phyloP scores from a whole-genome alignment of 2,797 vertebrate species.

The Micrastur ruficollis region DNA sequence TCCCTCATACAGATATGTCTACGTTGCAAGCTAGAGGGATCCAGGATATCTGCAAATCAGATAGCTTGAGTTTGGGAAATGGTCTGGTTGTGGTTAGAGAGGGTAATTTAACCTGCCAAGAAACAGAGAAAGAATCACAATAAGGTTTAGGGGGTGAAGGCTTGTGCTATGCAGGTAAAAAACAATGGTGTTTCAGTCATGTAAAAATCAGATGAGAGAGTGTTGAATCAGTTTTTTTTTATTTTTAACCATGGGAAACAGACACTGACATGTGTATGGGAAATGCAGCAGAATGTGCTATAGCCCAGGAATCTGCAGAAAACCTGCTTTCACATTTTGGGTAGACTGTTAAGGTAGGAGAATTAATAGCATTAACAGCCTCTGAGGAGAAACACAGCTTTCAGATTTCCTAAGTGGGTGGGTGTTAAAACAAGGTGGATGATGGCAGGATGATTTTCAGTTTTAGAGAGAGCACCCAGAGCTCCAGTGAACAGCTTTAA shows the following conservation, averaged over 20 bases:
- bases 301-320: constrained; percentile 14
- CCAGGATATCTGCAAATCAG: background rate
- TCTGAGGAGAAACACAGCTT: constrained; percentile 9
- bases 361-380: constrained; percentile 35
- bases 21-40: background rate
- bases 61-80: background rate
- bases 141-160: background rate
- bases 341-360: background rate
- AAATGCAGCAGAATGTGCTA: constrained; percentile 29
- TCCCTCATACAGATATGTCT: background rate
- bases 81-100: background rate
- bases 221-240: constrained; percentile 14
- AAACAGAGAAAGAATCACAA: background rate
- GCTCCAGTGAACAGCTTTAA: background rate
- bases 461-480: background rate
- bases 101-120: background rate
- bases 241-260: constrained; percentile 34
- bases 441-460: constrained; percentile 29
- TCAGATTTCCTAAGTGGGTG: constrained; percentile 31
- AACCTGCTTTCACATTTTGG: constrained; percentile 1
- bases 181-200: background rate
- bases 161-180: background rate
- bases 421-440: constrained; percentile 33
- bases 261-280: background rate
- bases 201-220: background rate